Conservation (phyloP, 2,888 invertebrate species). For the Drosophila cognata region DNA sequence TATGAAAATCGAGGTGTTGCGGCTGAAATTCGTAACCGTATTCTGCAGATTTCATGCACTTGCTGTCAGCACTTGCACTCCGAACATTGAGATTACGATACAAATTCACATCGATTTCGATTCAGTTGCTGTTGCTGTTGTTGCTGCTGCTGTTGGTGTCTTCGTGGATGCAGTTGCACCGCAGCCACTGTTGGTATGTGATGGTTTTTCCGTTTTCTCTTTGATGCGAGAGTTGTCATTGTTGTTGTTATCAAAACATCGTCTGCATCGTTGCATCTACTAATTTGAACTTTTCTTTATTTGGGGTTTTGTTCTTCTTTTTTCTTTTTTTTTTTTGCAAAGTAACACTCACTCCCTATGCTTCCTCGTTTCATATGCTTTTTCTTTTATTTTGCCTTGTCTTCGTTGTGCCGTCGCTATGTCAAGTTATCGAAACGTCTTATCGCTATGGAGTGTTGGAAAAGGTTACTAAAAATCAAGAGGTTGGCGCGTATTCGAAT, state of each 20-base stretch:
- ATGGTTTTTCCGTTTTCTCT: slow-evolving; percentile 49
- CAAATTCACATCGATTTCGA: slow-evolving; percentile 45
- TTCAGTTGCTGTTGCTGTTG: slow-evolving; percentile 24
- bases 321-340: slow-evolving; percentile 59
- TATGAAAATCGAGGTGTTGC: slow-evolving; percentile 36
- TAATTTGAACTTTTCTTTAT: slow-evolving; percentile 61
- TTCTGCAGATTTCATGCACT: slow-evolving; percentile 51
- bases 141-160: slow-evolving; percentile 38
- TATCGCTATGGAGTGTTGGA: slow-evolving; percentile 46
- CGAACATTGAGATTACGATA: slow-evolving; percentile 34
- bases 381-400: slow-evolving; percentile 69
- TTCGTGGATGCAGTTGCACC: slow-evolving; percentile 59
- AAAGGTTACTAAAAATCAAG: slow-evolving; percentile 4
- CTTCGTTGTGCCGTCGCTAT: slow-evolving; percentile 60
- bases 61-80: slow-evolving; percentile 42
- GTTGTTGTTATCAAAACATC: slow-evolving; percentile 47
- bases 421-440: slow-evolving; percentile 41
- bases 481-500: slow-evolving; percentile 27
- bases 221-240: slow-evolving; percentile 49
- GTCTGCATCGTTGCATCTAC: slow-evolving; percentile 43
- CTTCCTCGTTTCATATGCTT: slow-evolving; percentile 67
- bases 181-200: slow-evolving; percentile 44
- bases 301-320: slow-evolving; percentile 53
- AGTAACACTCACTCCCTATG: slow-evolving; percentile 66
- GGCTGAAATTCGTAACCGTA: slow-evolving; percentile 24